Evolutionary conservation across 1,140 invertebrate genomes (phyloP), one percentile per base, ranked within the genome.

Genomic region (Tetramorium simillimum): DNA sequence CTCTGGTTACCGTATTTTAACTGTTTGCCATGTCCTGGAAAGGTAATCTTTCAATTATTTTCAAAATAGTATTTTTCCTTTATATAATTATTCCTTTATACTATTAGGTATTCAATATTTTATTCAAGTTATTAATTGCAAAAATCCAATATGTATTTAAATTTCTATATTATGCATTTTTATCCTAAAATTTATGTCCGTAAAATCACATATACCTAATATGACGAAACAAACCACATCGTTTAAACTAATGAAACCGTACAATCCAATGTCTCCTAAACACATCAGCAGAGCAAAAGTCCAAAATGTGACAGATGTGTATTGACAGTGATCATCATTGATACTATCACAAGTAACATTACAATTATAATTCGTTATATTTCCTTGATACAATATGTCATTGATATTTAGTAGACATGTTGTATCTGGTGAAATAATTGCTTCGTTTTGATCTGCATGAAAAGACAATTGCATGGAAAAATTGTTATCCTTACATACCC

Each of bases 191-290:
- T 56, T 18, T 14, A 24, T 33, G 24, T 33, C 10, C n/a, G 70
- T 46, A 84, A 85, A 73, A 40, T 82, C 28, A 33, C 87, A 82
- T 60, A 28, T 95, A 97, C 97, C 97, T 62, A 98, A 96, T 51
- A 98, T 95, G 94, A 97, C 97, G 91, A 98, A 98, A 94, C 97
- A 98, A 72, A 98, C 96, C 24, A 97, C 97, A 94, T 98, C 97
- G 56, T 97, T 97, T 43, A 98, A 97, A 76, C 96, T 97, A 90
- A 97, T 98, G 24, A 96, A 95, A 1, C 98, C 10, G 12, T 46
- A 33, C 2, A 33, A 46, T 12, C 10, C 43, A 46, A 6, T 12
- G 10, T 46, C 43, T 46, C 43, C 97, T 1, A 97, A 33, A 33
- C 28, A n/a, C n/a, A n/a, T n/a, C n/a, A n/a, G n/a, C n/a, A n/a